Conservation (phyloP, 2,113 vertebrate genomes). For the Cettia cetti region DNA sequence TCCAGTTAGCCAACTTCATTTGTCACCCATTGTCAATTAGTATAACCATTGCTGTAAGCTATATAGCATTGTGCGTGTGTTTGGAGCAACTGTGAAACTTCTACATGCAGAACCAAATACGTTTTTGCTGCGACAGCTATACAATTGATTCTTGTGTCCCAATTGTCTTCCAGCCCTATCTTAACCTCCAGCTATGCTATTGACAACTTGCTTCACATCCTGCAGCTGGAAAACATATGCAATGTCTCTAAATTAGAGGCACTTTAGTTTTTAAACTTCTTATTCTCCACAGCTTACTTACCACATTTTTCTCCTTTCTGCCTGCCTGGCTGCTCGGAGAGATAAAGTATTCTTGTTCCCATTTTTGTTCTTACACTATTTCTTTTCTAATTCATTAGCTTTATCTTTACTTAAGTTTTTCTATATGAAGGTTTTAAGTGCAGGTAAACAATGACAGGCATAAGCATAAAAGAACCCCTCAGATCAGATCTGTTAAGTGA, state of each 20-base stretch:
- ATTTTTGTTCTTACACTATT: not conserved
- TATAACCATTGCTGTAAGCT: not conserved
- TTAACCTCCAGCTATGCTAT: not conserved
- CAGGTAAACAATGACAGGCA: not conserved
- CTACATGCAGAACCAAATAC: not conserved
- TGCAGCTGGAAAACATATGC: not conserved
- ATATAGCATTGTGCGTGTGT: not conserved
- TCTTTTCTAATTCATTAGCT: not conserved
- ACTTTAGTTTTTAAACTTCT: not conserved
- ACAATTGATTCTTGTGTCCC: not conserved
- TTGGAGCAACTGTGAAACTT: not conserved
- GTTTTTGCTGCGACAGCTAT: not conserved
- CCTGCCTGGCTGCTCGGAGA: not conserved
- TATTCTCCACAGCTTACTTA: not conserved
- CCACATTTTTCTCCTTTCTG: not conserved
- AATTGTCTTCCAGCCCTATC: not conserved
- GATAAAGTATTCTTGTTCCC: not conserved
- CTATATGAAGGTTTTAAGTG: not conserved
- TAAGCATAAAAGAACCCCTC: not conserved
- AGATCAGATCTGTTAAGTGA: not conserved
- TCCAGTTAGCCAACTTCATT: not conserved
- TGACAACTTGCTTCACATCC: not conserved
- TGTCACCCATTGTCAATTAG: not conserved
- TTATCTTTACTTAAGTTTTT: not conserved
- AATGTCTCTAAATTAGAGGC: not conserved